A percentile compares a stretch with the other conserved stretches of the same genome.
Conservation (phyloP, 2,797 vertebrate species). For the Poeciliopsis presidionis region DNA sequence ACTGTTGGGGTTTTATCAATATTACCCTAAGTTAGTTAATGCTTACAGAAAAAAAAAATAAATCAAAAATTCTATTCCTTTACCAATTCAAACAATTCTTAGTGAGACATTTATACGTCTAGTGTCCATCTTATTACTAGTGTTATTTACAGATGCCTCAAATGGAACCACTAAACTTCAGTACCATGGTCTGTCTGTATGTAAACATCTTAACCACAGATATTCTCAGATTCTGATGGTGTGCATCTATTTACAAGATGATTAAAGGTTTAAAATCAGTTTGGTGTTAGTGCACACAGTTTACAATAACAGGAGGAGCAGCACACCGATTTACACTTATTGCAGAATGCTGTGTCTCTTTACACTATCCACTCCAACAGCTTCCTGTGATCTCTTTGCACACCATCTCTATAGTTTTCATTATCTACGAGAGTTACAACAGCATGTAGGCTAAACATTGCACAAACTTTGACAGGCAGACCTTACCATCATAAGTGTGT, state of each 20-base stretch:
- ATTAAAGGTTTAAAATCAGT: slow-evolving; percentile 43
- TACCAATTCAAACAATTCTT: slow-evolving; percentile 13
- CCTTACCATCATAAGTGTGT: slow-evolving; percentile 34
- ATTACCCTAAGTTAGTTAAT: not conserved
- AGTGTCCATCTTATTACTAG: slow-evolving; percentile 18
- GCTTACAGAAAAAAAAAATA: slow-evolving; percentile 1
- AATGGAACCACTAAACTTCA: slow-evolving; percentile 37
- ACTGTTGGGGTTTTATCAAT: slow-evolving; percentile 3
- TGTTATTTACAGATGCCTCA: slow-evolving; percentile 54
- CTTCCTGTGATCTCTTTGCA: slow-evolving; percentile 45
- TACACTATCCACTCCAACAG: slow-evolving; percentile 40
- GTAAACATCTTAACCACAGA: slow-evolving; percentile 58
- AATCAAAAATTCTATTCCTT: slow-evolving; percentile 9
- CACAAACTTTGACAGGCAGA: slow-evolving; percentile 54
- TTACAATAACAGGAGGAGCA: slow-evolving; percentile 61
- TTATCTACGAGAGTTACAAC: slow-evolving; percentile 61
- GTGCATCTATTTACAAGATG: slow-evolving; percentile 59
- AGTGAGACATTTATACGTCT: slow-evolving; percentile 18
- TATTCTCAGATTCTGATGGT: slow-evolving; percentile 45
- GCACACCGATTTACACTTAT: slow-evolving; percentile 47
- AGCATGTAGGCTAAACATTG: slow-evolving; percentile 54
- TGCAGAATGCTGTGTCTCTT: slow-evolving; percentile 37
- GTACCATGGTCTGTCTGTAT: slow-evolving; percentile 44
- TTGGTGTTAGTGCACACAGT: slow-evolving; percentile 67
- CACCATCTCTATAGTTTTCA: slow-evolving; percentile 55